Evolutionary conservation across 2,797 vertebrate species (phyloP).

Genomic region (Chelonia mydas): DNA sequence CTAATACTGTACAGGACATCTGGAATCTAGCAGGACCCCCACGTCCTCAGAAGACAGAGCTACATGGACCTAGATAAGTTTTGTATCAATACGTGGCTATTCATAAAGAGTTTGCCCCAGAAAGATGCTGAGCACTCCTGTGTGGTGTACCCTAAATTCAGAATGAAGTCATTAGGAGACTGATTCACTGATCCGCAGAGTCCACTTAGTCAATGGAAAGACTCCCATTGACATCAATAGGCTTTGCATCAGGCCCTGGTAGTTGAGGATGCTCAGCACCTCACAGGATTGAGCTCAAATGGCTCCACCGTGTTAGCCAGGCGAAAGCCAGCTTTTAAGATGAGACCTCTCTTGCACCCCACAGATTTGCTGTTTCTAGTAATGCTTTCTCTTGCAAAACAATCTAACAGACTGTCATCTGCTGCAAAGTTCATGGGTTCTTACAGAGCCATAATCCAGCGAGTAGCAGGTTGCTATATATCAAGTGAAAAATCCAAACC

Average conservation of each 20-base stretch:
- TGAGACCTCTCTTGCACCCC: not conserved
- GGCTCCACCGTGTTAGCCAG: not conserved
- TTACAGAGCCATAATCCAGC: constrained; percentile 18
- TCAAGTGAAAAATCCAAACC: constrained; percentile 36
- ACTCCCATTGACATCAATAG: not conserved
- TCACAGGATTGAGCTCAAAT: not conserved
- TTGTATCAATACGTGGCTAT: not conserved
- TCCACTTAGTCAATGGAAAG: not conserved
- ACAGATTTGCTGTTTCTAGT: not conserved
- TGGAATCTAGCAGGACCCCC: not conserved
- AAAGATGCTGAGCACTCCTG: not conserved
- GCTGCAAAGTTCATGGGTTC: constrained; percentile 27
- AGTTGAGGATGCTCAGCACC: not conserved
- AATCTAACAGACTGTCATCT: constrained; percentile 8
- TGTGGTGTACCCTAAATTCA: not conserved
- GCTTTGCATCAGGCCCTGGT: not conserved
- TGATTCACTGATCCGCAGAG: not conserved
- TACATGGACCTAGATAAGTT: not conserved
- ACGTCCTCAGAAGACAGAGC: not conserved
- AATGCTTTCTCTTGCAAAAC: constrained; percentile 15
- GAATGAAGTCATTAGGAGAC: not conserved
- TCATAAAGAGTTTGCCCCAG: not conserved
- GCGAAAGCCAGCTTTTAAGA: not conserved
- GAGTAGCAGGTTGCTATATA: constrained; percentile 3
- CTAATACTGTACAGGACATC: not conserved